These are phyloP conservation scores for Drosophila serrata DNA, from an alignment of 1,140 invertebrate genomes.

Conservation along the genomic window DNA sequence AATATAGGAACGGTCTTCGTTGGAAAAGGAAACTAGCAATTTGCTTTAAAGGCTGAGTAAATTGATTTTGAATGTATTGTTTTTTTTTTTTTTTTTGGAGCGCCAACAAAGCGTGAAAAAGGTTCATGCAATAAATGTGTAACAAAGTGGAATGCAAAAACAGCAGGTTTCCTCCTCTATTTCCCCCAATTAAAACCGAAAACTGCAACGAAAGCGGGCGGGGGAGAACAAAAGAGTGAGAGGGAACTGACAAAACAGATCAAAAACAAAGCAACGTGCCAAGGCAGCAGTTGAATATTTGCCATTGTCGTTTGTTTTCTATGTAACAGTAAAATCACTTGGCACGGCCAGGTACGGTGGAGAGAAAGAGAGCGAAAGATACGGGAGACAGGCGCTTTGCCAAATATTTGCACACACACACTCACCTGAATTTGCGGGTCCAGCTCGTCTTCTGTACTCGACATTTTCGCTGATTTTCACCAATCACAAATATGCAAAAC, in stretches of 20 bases:
- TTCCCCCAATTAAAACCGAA: constrained; percentile 41
- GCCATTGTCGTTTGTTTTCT: constrained; percentile 20
- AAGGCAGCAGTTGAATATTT: constrained; percentile 46
- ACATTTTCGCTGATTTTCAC: constrained; percentile 64
- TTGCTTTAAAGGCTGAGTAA: constrained; percentile 38
- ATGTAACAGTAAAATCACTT: constrained; percentile 21
- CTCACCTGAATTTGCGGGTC: constrained; percentile 88
- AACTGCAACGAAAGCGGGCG: constrained; percentile 13
- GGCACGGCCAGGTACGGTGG: constrained; percentile 13
- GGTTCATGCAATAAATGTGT: constrained; percentile 55
- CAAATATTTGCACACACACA: constrained; percentile 5
- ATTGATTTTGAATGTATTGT: constrained; percentile 56
- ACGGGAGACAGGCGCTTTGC: constrained; percentile 43
- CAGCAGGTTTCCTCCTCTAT: constrained; percentile 33
- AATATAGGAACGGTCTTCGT: constrained; percentile 27
- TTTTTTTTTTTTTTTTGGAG: constrained; percentile 4
- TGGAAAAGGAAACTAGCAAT: constrained; percentile 40
- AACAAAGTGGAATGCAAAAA: constrained; percentile 49
- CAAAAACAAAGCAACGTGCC: constrained; percentile 59
- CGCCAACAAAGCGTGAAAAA: constrained; percentile 56
- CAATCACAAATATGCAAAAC: constrained; percentile 15
- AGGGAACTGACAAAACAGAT: constrained; percentile 37
- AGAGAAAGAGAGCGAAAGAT: not conserved
- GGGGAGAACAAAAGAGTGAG: constrained; percentile 1
- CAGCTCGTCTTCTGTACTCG: constrained; percentile 82